Evolutionary conservation across 2,888 invertebrate species (phyloP), one percentile per base, ranked within the genome.

Genomic region (Lydus trimaculatus): DNA sequence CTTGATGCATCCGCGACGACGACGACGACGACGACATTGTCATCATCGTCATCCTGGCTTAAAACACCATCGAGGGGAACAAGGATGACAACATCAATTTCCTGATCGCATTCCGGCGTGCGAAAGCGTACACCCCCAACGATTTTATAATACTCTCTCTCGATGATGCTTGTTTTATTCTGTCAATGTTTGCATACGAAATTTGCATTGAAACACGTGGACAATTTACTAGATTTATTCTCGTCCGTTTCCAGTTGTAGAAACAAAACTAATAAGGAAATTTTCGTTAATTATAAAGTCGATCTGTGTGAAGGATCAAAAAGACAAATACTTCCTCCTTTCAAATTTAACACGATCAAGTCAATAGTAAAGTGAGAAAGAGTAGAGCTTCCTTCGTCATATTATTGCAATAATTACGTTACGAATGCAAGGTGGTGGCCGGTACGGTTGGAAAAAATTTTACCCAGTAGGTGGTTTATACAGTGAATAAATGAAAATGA

Each of bases 401-500:
- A 81, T 82, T 82, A 83, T 83, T 83, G 82, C 82, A 80, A 82
- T 84, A 83, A 83, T 83, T 82, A 82, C 75, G 78, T 79, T 78
- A 80, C 80, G 81, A 82, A 80, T 81, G 80, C 3, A 48, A 48
- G 36, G 36, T 36, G 36, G 36, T 36, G 36, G 63, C 67, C 66
- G 60, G 63, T 66, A 66, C 71, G 66, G 67, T 75, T 80, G 82
- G 83, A 84, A 84, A 84, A 84, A 84, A 83, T 83, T 83, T 84
- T 85, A 84, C 84, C 84, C 84, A 84, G 84, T 84, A 84, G 84
- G 84, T 82, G 84, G 81, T 82, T n/a, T 82, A 82, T 82, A 81
- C 81, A 82, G 82, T 83, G 84, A 85, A 85, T 85, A 85, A 85
- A 85, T 85, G 85, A 85, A 85, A 85, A 85, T 84, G 85, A 85